These are phyloP conservation scores for Pelagia noctiluca DNA, from an alignment of 30 jellyfish, hydroid and myxozoan species.

Conservation along the genomic window DNA sequence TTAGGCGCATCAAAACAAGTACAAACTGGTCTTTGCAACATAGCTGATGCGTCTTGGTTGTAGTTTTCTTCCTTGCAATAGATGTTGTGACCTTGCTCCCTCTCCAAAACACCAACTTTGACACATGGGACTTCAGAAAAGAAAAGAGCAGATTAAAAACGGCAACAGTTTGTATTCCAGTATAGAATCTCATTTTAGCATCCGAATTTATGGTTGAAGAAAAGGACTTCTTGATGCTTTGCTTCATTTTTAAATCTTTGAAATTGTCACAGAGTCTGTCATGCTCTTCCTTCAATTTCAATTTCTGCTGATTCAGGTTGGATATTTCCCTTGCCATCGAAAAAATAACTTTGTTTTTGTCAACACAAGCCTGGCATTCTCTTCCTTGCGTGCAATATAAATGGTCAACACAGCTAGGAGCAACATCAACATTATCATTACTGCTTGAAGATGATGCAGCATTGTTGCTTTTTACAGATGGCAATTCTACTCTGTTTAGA, in stretches of 20 bases:
- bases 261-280: neutral
- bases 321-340: neutral
- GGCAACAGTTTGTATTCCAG: slow-evolving; percentile 53
- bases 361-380: neutral
- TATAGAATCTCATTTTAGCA: slow-evolving; percentile 41
- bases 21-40: slow-evolving; percentile 50
- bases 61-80: slow-evolving; percentile 3
- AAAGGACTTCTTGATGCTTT: neutral
- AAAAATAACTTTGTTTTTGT: neutral
- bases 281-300: neutral
- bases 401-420: neutral
- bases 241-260: neutral
- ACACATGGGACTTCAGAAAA: slow-evolving; percentile 38
- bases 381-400: neutral
- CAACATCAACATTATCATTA: neutral
- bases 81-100: slow-evolving; percentile 26
- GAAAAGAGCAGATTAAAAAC: slow-evolving; percentile 37
- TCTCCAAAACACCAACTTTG: slow-evolving; percentile 36
- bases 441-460: neutral
- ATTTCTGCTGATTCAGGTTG: neutral
- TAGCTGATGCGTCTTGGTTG: neutral
- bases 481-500: neutral
- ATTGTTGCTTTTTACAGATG: neutral
- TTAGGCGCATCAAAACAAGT: slow-evolving; percentile 52
- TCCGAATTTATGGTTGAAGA: slow-evolving; percentile 16